Percentiles rank a stretch among this genome's conserved stretches.
Conservation (phyloP, 2,113 vertebrate genomes). For the Prunella himalayana region DNA sequence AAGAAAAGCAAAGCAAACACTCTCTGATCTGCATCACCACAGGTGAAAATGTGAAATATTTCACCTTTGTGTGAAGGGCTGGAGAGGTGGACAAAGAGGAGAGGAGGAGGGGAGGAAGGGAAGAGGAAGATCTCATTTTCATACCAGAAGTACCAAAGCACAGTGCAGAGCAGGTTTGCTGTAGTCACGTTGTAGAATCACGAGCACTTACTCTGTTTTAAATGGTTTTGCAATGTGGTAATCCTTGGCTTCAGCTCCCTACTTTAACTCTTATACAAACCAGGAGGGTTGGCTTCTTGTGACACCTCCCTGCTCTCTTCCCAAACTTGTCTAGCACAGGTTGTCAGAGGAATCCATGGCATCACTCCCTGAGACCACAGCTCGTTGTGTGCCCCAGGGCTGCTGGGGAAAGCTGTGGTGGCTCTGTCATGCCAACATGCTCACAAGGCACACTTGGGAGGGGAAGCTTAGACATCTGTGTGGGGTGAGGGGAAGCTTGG, state of each 20-base stretch:
- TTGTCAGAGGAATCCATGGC: background rate
- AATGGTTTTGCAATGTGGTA: background rate
- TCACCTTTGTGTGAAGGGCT: background rate
- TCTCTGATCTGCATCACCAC: background rate
- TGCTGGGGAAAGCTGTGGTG: background rate
- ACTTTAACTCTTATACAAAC: background rate
- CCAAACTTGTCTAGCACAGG: fast-evolving
- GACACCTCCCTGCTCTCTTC: background rate
- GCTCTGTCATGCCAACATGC: fast-evolving
- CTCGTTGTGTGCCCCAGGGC: fast-evolving
- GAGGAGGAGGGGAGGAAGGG: background rate
- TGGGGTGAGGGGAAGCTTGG: background rate
- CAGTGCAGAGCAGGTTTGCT: background rate
- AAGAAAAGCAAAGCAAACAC: background rate
- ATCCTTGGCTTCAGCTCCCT: background rate
- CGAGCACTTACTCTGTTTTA: background rate
- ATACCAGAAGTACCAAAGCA: background rate
- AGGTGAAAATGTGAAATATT: constrained; percentile 20
- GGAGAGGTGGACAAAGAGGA: background rate
- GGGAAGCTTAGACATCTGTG: fast-evolving
- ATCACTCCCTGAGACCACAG: fast-evolving
- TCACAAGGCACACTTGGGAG: background rate
- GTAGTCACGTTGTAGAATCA: background rate
- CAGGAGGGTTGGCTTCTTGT: fast-evolving
- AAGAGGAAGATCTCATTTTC: background rate